Evolutionary conservation across 2,797 vertebrate species (phyloP), one percentile per base, ranked within the genome.

Genomic region (Botia almorhae): DNA sequence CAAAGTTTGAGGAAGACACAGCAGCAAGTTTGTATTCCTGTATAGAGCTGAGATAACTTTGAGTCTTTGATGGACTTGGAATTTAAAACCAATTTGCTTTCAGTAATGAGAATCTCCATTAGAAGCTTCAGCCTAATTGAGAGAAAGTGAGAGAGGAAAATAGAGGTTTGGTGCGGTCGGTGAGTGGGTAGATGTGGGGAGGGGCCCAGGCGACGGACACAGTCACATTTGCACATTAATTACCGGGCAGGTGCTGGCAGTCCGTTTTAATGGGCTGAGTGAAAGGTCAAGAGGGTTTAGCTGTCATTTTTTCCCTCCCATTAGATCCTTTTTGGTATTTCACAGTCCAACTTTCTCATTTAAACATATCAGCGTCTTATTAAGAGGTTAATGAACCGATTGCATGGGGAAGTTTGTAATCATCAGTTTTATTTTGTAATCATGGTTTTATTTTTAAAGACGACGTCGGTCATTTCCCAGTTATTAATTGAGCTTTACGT

Each of bases 141-240:
- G 91, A 89, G 73, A 86, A 82, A 82, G 80, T 69, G 83, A 82
- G 79, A 74, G 82, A 76, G 81, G 69, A 84, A 78, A 74, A 67
- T 86, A 74, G 80, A 86, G 21, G 85, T 39, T 58, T 51, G 64
- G 72, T 74, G 77, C 61, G 80, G 70, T 70, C 56, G 29, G 69
- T 67, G 75, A 69, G 70, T 61, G 77, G 60, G 78, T 33, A 16
- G 84, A 67, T 82, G 85, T 21, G 83, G 19, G 53, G 69, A 55
- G 60, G 78, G 78, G 53, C 5, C 7, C 76, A 51, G 63, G 74
- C 69, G 55, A 55, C 67, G 64, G 76, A 70, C 67, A 78, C 71
- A 72, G 87, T 82, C 90, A 89, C 88, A 93, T 94, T 94, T 94
- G 90, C 89, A 90, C 90, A 89, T 92, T 93, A 92, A 94, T 94